These are phyloP conservation scores for Eristalinus sepulchralis DNA, from an alignment of 2,888 invertebrate species.

Conservation along the genomic window DNA sequence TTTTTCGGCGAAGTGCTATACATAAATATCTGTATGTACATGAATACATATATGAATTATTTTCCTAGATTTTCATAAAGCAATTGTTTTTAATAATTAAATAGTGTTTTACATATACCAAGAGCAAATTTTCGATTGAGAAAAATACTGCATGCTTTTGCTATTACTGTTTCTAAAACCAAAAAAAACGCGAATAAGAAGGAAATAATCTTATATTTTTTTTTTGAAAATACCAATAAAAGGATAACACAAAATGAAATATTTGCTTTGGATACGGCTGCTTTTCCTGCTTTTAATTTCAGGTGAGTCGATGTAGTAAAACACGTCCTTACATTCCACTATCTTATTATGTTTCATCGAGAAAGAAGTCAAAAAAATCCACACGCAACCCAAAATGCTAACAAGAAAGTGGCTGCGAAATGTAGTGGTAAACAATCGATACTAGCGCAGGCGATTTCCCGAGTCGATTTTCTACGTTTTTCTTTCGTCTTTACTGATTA, in stretches of 20 bases:
- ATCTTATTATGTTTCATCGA: neutral
- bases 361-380: constrained; percentile 25
- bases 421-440: constrained; percentile 69
- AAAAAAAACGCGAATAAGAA: neutral
- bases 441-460: constrained; percentile 61
- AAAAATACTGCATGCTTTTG: neutral
- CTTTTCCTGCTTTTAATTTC: constrained; percentile 53
- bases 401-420: constrained; percentile 62
- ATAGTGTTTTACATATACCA: constrained; percentile 10
- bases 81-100: constrained; percentile 21
- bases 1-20: constrained; percentile 33
- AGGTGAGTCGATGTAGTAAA: constrained; percentile 43
- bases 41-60: neutral
- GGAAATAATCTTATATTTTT: constrained; percentile 4
- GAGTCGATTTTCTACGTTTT: constrained; percentile 52
- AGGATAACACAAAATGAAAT: constrained; percentile 62
- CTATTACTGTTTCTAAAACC: neutral
- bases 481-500: constrained; percentile 18
- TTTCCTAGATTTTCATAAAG: constrained; percentile 45
- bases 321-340: constrained; percentile 12
- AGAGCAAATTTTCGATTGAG: constrained; percentile 5
- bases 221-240: constrained; percentile 33
- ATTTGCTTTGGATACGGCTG: constrained; percentile 65
- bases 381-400: constrained; percentile 37
- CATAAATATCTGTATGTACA: neutral